Evolutionary conservation across 2,888 invertebrate genomes (phyloP).

Genomic region (Drosophila meridionalis): DNA sequence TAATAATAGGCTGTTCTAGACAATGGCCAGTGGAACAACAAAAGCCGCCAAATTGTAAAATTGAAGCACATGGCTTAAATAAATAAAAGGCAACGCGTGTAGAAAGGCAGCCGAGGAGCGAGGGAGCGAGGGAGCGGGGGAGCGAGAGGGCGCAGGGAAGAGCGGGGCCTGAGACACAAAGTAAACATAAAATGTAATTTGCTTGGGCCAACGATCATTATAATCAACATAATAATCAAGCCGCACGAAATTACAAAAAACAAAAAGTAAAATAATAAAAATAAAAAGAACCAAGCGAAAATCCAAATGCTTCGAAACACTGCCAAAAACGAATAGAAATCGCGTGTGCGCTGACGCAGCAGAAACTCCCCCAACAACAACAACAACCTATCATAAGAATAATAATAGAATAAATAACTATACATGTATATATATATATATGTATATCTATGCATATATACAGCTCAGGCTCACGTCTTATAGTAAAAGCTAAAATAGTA

Average conservation of each 20-base stretch:
- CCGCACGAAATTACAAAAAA: constrained; percentile 40
- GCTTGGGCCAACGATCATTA: constrained; percentile 51
- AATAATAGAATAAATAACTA: constrained; percentile 7
- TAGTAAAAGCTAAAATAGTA: constrained; percentile 55
- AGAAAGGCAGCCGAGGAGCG: constrained; percentile 5
- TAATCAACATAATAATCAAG: constrained; percentile 62
- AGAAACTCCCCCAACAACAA: constrained; percentile 55
- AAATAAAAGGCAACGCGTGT: constrained; percentile 32
- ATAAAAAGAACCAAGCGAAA: constrained; percentile 2
- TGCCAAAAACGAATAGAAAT: constrained; percentile 47
- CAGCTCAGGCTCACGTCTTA: constrained; percentile 10
- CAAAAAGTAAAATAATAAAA: neutral
- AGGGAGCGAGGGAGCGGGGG: constrained; percentile 1
- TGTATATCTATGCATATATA: constrained; percentile 7
- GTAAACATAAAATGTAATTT: constrained; percentile 71
- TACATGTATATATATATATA: neutral
- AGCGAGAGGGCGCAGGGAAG: neutral
- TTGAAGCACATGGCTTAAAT: constrained; percentile 69
- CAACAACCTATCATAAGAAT: neutral
- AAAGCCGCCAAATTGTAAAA: constrained; percentile 54
- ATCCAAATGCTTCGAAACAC: constrained; percentile 8
- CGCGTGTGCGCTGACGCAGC: constrained; percentile 74
- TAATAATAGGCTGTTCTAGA: constrained; percentile 43
- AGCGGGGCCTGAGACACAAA: constrained; percentile 34
- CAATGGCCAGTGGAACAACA: constrained; percentile 49